Conservation (phyloP, 1,140 invertebrate genomes). For the Octopus sinensis region DNA sequence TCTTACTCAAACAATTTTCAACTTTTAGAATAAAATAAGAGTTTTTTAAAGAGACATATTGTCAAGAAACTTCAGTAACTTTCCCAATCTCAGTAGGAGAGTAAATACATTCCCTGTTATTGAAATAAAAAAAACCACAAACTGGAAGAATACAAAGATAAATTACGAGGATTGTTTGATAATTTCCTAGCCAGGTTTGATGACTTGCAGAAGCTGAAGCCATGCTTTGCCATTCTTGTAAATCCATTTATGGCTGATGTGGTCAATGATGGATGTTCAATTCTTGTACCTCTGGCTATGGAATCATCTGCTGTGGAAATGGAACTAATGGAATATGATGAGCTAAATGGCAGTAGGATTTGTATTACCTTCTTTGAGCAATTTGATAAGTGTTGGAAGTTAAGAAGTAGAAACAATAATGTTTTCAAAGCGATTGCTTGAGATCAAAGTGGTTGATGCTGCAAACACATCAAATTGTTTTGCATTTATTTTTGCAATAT, state of each 20-base stretch:
- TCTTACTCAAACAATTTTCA: conserved; percentile 11
- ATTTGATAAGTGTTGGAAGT: too few relatives aligned
- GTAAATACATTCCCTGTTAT: conserved; percentile 2
- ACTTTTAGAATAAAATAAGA: conserved; percentile 5
- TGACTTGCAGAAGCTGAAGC: background rate
- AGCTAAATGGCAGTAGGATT: background rate
- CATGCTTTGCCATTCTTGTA: conserved; percentile 6
- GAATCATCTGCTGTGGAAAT: conserved; percentile 13
- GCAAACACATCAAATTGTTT: too few relatives aligned
- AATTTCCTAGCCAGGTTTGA: conserved; percentile 7
- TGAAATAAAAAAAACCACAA: conserved; percentile 2
- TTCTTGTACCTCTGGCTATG: background rate
- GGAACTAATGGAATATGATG: conserved; percentile 1
- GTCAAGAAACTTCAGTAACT: conserved; percentile 13
- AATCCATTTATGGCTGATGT: conserved; percentile 10
- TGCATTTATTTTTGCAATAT: too few relatives aligned
- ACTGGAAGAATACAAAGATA: conserved; percentile 11
- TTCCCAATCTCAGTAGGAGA: conserved; percentile 9
- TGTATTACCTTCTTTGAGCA: too few relatives aligned
- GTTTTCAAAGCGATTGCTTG: too few relatives aligned
- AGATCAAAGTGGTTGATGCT: too few relatives aligned
- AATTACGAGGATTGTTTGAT: conserved; percentile 8
- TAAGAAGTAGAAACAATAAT: too few relatives aligned
- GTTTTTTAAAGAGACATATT: background rate
- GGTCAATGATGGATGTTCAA: background rate